Base-by-base conservation (phyloP, 2,113 vertebrate species). In the Chlorocebus sabaeus region DNA sequence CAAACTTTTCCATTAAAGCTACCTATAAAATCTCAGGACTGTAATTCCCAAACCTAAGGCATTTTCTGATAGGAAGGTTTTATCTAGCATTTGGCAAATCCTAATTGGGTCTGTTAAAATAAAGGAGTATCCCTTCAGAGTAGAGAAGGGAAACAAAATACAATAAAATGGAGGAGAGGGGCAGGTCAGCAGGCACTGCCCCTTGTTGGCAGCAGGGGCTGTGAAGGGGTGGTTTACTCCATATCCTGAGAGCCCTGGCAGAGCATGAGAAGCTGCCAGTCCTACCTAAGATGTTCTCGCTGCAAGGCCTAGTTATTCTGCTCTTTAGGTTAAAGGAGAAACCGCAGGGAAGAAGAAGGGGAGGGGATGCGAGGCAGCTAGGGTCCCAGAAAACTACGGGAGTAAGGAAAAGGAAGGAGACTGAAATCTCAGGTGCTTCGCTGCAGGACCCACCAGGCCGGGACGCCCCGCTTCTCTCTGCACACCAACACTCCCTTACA, bases 1-100 rank as follows among this genome's bases (percentile, higher is more conserved):
- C 79, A 88, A 97, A 61, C 6, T 38, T 95, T 68, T 92, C 76
- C 81, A 73, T 93, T 79, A 95, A 97, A 95, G 18, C 25, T 50
- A 25, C 75, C 59, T 81, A 23, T 92, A 94, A 95, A 98, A 89
- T 50, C 10, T 23, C 50, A 87, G 55, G 22, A 8, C 50, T 68
- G 75, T 89, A 50, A 84, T 83, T 67, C 55, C 7, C 89, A 96
- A 92, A 92, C 73, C 38, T 50, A 86, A 82, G 93, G 55, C 55
- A 82, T 57, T 84, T 82, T 95, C 88, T 35, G 45, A 86, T 17
- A 80, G 82, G 79, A 93, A 80, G 85, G 20, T 32, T 80, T 96
- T 70, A 79, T 80, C 91, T 70, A 82, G 88, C 48, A 27, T 73
- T 83, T 70, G 35, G 59, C n/a, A 72, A 79, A 80, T 64, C 50